Base-by-base conservation (phyloP, 1,140 invertebrate genomes). In the Ceratina japonica region DNA sequence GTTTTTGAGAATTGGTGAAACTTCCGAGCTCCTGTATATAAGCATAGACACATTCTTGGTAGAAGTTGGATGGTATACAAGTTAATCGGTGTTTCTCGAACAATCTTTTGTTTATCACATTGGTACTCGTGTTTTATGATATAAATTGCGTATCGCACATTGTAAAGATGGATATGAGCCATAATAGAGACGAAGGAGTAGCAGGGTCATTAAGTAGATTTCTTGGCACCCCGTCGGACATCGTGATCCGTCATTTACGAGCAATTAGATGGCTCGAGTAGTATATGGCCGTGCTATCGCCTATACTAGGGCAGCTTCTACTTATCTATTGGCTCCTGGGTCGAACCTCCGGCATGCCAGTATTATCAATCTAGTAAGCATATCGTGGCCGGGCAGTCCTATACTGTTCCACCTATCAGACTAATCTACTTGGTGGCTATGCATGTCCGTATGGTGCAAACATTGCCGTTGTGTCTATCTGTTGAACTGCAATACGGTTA, bases 361-460 rank as follows among this genome's bases (percentile, higher is more conserved):
- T 75, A 86, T 88, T 89, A 88, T 89, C 87, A 88, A 88, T 87
- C 87, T 83, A 76, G 83, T 84, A 87, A 87, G 83, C 88, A 89
- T 89, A 89, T 89, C 88, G 79, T 86, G 71, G 76, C 82, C 70
- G 54, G 64, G 68, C 88, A 88, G 87, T 81, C 82, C 82, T 75
- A 79, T 58, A 70, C 84, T 80, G 77, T 76, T 66, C 58, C 79
- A 80, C 80, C 83, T 84, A 87, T 87, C 87, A 84, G 83, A 24
- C 83, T 88, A 89, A 89, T 89, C 86, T 87, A 87, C 85, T 85
- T 68, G 54, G 81, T 82, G 80, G 75, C 75, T 85, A 76, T 87
- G 79, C 66, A 74, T 82, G 86, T 78, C 63, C 69, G 79, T 80
- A 65, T 69, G 66, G 80, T 65, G 81, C 85, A 89, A 88, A 88